These are phyloP conservation scores for Electrona antarctica DNA, from an alignment of 2,113 vertebrate species.

Conservation along the genomic window DNA sequence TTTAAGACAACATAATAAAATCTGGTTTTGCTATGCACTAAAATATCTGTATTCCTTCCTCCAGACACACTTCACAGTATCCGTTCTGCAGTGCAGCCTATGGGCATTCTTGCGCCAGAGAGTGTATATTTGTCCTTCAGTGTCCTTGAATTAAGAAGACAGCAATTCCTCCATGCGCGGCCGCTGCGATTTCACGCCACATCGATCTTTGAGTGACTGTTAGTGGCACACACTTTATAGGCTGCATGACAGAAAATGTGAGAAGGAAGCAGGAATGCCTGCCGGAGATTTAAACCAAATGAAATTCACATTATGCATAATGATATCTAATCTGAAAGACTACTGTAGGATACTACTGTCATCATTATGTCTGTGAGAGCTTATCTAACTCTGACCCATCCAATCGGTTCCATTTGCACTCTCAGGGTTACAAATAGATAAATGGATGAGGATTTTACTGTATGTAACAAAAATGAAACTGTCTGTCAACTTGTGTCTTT, in stretches of 20 bases:
- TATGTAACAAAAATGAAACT: no score
- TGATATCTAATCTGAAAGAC: neutral
- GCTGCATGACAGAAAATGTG: constrained; percentile 11
- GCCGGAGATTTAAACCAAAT: neutral
- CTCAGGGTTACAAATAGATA: no score
- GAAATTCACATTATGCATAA: neutral
- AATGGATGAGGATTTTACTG: no score
- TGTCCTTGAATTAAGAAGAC: constrained; percentile 43
- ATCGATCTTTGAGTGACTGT: constrained; percentile 26
- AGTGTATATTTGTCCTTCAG: constrained; percentile 25
- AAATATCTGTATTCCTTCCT: neutral
- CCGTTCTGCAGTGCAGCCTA: neutral
- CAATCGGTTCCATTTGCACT: no score
- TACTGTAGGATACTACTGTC: neutral
- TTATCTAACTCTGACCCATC: no score
- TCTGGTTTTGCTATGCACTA: neutral
- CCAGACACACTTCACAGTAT: neutral
- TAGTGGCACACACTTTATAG: constrained; percentile 11
- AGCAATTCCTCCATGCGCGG: neutral
- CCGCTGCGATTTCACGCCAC: constrained; percentile 15
- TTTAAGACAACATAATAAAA: neutral
- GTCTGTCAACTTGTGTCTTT: constrained; percentile 43
- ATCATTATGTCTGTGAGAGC: neutral
- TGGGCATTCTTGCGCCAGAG: neutral
- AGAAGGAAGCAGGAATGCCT: constrained; percentile 6